A percentile compares a stretch with the other conserved stretches of the same genome.
Conservation (phyloP, 2,888 invertebrate species). For the Pecten maximus region DNA sequence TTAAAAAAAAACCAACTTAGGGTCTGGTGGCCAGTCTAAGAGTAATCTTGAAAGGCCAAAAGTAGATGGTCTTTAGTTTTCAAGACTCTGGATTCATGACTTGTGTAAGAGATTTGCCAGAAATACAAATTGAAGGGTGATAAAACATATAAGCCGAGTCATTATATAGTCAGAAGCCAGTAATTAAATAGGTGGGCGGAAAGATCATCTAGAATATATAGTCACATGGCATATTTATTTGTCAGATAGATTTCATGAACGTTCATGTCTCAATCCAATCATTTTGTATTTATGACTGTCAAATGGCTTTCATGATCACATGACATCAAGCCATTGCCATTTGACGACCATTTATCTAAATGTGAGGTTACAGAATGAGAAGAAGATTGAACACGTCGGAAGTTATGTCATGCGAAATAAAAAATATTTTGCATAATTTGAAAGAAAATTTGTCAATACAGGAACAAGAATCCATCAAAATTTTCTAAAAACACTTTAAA, state of each 20-base stretch:
- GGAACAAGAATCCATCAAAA: slow-evolving; percentile 1
- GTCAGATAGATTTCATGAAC: neutral
- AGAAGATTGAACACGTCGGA: neutral
- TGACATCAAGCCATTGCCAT: neutral
- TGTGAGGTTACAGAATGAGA: neutral
- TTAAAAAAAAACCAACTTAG: too few relatives aligned
- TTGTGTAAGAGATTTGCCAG: too few relatives aligned
- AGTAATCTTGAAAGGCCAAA: too few relatives aligned
- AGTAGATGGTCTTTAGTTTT: too few relatives aligned
- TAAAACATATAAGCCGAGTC: neutral
- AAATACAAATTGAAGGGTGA: neutral
- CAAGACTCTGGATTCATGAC: too few relatives aligned
- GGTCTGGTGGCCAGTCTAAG: too few relatives aligned
- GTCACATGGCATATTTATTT: neutral
- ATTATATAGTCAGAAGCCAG: neutral
- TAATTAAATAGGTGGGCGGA: neutral
- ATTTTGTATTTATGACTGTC: slow-evolving; percentile 1
- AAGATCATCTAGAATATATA: too few relatives aligned
- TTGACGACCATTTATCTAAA: neutral
- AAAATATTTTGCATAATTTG: neutral
- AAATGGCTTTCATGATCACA: neutral
- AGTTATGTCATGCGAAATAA: neutral
- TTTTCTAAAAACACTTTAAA: neutral
- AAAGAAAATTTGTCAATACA: neutral
- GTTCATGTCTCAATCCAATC: neutral